Percentiles rank a stretch among this genome's conserved stretches.
Evolutionary conservation across 1,140 invertebrate species (phyloP).

Genomic region (Calephelis virginiensis): DNA sequence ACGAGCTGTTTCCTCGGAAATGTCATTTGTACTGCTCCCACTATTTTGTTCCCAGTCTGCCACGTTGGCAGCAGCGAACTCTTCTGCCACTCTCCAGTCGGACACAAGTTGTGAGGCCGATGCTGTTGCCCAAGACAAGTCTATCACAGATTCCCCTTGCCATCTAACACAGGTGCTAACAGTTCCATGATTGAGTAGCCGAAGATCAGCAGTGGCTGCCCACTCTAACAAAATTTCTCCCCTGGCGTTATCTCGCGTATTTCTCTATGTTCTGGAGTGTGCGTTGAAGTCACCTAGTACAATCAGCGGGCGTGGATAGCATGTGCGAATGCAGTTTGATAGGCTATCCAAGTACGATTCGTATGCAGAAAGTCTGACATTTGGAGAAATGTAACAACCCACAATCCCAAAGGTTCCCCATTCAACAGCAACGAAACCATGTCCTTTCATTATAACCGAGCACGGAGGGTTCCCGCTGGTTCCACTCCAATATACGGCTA

Average conservation of each 20-base stretch:
- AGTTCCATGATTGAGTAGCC: conserved; percentile 32
- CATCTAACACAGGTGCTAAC: conserved; percentile 40
- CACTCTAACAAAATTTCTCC: conserved; percentile 26
- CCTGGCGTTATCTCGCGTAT: conserved; percentile 12
- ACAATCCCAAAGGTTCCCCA: conserved; percentile 22
- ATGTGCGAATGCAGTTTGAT: conserved; percentile 12
- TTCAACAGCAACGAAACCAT: conserved; percentile 22
- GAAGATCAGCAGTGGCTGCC: conserved; percentile 32
- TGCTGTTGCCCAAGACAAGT: conserved; percentile 34
- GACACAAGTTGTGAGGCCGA: conserved; percentile 14
- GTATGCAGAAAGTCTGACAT: conserved; percentile 8
- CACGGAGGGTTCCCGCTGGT: conserved; percentile 8
- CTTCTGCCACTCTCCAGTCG: conserved; percentile 38
- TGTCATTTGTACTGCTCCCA: too few relatives aligned
- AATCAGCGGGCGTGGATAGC: conserved; percentile 21
- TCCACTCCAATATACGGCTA: conserved; percentile 18
- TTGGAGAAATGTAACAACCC: conserved; percentile 28
- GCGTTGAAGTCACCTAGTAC: conserved; percentile 36
- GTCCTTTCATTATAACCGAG: conserved; percentile 10
- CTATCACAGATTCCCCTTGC: conserved; percentile 40
- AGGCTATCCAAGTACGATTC: conserved; percentile 27
- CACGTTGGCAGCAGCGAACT: conserved; percentile 5
- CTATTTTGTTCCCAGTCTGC: too few relatives aligned
- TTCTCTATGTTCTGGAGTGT: conserved; percentile 26
- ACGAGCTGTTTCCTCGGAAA: too few relatives aligned